Conservation (phyloP, 2,888 invertebrate genomes). For the Pogonocherus hispidulus region DNA sequence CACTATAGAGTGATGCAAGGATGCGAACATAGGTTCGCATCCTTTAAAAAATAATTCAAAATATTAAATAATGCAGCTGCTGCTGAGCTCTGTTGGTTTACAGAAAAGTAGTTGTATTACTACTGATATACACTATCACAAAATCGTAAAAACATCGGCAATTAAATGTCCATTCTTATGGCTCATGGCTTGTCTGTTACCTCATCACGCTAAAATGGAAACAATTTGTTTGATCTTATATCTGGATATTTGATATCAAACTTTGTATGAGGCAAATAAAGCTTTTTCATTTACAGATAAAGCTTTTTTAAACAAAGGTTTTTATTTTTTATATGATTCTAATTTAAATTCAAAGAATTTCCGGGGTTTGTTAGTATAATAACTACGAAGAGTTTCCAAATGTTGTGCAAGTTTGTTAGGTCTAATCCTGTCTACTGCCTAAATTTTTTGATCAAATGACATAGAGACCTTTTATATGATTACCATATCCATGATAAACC, state of each 20-base stretch:
- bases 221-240: slow-evolving; percentile 11
- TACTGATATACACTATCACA: slow-evolving; percentile 10
- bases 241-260: slow-evolving; percentile 20
- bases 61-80: background rate
- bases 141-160: slow-evolving; percentile 15
- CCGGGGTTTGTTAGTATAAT: slow-evolving; percentile 18
- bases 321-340: slow-evolving; percentile 16
- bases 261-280: slow-evolving; percentile 10
- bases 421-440: slow-evolving; percentile 10
- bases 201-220: background rate
- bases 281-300: slow-evolving; percentile 14
- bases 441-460: slow-evolving; percentile 5
- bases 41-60: background rate
- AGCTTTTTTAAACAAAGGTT: slow-evolving; percentile 11
- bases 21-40: background rate
- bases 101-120: background rate
- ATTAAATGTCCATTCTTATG: slow-evolving; percentile 1
- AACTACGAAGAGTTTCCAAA: background rate
- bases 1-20: slow-evolving; percentile 33
- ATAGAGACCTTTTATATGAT: slow-evolving; percentile 1
- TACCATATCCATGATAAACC: no score
- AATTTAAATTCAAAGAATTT: slow-evolving; percentile 9
- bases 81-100: slow-evolving; percentile 5
- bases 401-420: slow-evolving; percentile 7
- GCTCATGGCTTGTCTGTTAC: background rate